These are phyloP conservation scores for Thalassophryne amazonica DNA, from an alignment of 2,797 vertebrate genomes.

Conservation along the genomic window DNA sequence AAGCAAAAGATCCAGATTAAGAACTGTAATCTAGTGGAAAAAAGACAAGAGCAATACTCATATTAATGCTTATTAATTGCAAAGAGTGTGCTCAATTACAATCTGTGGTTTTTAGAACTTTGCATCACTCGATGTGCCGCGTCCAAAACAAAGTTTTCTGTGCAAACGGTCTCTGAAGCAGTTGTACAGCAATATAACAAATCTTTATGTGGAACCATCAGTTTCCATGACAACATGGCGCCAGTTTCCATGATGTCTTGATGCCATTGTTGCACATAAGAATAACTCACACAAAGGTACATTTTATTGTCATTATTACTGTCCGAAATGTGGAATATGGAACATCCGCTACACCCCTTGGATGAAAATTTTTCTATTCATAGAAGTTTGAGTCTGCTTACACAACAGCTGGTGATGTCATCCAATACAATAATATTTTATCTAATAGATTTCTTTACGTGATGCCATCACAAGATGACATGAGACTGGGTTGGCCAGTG, in stretches of 20 bases:
- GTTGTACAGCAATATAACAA: not conserved
- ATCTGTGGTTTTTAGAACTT: not conserved
- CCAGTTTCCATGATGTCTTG: slow-evolving; percentile 6
- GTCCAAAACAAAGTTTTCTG: not conserved
- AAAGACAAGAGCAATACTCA: not conserved
- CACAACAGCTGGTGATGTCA: too few species aligned
- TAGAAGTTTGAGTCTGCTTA: too few species aligned
- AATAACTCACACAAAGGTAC: slow-evolving; percentile 7
- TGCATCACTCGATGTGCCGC: not conserved
- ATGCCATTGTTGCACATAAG: slow-evolving; percentile 10
- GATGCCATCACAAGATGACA: too few species aligned
- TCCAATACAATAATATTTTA: too few species aligned
- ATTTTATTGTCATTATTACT: not conserved
- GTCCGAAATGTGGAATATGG: too few species aligned
- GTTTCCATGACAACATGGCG: slow-evolving; percentile 19
- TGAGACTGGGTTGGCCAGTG: too few species aligned
- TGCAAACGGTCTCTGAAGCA: not conserved
- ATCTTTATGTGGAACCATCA: slow-evolving; percentile 10
- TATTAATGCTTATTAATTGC: not conserved
- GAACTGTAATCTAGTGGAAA: not conserved
- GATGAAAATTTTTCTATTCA: too few species aligned
- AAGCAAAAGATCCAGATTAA: too few species aligned
- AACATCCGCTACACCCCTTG: too few species aligned
- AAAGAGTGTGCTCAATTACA: not conserved
- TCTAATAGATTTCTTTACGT: too few species aligned